phyloP scores from a whole-genome alignment of 92 coral and sea anemone genomes.

The Phenganax subtilis region DNA sequence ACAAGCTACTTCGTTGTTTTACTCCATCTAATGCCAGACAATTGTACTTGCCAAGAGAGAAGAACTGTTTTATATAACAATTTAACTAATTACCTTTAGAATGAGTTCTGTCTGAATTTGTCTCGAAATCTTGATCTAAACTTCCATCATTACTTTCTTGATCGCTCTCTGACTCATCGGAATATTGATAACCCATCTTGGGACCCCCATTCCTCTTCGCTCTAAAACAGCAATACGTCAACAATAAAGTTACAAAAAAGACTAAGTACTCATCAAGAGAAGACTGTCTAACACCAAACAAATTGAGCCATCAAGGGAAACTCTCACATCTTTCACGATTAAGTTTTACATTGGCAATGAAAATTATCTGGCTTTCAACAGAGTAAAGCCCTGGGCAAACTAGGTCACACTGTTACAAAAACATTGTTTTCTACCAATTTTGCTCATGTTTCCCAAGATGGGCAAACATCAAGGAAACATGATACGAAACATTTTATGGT shows the following conservation, averaged over 20 bases:
- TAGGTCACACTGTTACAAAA: no score
- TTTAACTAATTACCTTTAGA: slow-evolving; percentile 10
- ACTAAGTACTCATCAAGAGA: neutral
- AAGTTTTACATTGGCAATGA: no score
- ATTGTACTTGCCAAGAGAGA: neutral
- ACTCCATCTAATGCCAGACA: neutral
- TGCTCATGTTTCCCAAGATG: no score
- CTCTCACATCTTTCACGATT: no score
- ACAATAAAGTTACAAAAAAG: neutral
- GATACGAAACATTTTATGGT: no score
- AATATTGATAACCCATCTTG: slow-evolving; percentile 13
- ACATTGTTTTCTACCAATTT: no score
- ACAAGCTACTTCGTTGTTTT: no score
- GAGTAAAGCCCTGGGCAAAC: no score
- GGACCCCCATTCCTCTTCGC: neutral
- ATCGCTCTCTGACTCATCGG: slow-evolving; percentile 30
- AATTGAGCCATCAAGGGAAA: no score
- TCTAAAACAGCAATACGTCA: neutral
- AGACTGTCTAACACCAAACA: neutral
- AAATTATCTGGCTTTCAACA: no score
- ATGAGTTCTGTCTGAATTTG: slow-evolving; percentile 13
- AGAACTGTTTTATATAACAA: neutral
- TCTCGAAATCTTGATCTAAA: neutral
- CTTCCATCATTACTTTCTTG: slow-evolving; percentile 3
- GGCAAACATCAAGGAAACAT: no score